Evolutionary conservation across 92 coral and sea anemone species (phyloP).

Genomic region (Actinernus sp.): DNA sequence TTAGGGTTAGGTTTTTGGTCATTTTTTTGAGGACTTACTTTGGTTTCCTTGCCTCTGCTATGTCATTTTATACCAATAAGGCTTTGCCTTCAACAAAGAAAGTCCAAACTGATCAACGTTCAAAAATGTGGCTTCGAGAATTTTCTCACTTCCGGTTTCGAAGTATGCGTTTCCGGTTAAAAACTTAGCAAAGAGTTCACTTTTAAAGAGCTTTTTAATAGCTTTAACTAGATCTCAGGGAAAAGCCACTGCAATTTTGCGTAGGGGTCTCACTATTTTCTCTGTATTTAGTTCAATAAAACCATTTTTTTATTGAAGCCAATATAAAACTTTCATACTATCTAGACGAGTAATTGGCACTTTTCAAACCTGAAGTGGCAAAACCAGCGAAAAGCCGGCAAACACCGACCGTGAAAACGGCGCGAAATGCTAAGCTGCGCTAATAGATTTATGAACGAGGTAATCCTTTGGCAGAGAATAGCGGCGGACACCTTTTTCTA

Average conservation of each 20-base stretch:
- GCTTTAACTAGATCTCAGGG: conserved; percentile 16
- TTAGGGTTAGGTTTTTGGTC: too few relatives aligned
- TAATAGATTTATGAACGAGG: too few relatives aligned
- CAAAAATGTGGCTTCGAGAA: conserved; percentile 71
- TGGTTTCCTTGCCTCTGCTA: too few relatives aligned
- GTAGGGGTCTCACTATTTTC: neutral
- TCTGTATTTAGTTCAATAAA: neutral
- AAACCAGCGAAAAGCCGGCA: too few relatives aligned
- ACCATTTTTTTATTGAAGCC: neutral
- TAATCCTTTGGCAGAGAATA: too few relatives aligned
- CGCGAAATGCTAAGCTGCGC: neutral
- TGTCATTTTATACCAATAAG: too few relatives aligned
- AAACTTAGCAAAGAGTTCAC: neutral
- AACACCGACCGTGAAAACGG: too few relatives aligned
- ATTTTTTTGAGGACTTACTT: too few relatives aligned
- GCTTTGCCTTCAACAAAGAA: neutral
- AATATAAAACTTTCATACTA: neutral
- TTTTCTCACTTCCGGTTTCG: conserved; percentile 72
- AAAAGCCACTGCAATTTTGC: conserved; percentile 32
- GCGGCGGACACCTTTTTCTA: too few relatives aligned
- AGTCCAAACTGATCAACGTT: neutral
- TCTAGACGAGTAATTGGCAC: neutral
- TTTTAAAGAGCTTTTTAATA: conserved; percentile 14
- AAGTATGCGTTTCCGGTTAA: neutral
- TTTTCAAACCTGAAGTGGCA: neutral